These are phyloP conservation scores for Drosophila aff. DNA, from an alignment of 1,140 invertebrate species.

Conservation along the genomic window DNA sequence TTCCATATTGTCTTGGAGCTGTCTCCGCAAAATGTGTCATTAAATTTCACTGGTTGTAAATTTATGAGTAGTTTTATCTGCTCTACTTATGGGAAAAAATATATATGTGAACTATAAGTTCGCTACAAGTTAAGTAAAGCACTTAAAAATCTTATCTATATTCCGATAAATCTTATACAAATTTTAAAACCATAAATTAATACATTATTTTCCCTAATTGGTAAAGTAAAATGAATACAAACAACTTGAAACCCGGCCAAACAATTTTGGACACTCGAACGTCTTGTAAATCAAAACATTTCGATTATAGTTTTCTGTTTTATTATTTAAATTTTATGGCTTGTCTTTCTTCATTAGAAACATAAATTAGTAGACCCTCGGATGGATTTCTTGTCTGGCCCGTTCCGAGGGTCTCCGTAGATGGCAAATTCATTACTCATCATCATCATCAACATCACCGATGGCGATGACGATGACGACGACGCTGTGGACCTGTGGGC, in stretches of 20 bases:
- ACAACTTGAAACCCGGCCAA: background rate
- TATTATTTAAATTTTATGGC: slow-evolving; percentile 14
- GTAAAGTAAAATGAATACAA: background rate
- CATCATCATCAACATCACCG: slow-evolving; percentile 26
- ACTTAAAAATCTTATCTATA: slow-evolving; percentile 5
- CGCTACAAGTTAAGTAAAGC: background rate
- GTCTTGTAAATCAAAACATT: slow-evolving; percentile 27
- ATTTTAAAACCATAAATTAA: slow-evolving; percentile 1
- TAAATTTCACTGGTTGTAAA: slow-evolving; percentile 10
- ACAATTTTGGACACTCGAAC: background rate
- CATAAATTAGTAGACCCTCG: slow-evolving; percentile 23
- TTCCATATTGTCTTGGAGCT: slow-evolving; percentile 4
- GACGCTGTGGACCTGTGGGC: slow-evolving; percentile 44
- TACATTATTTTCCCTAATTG: background rate
- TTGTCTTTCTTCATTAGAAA: slow-evolving; percentile 21
- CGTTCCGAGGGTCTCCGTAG: slow-evolving; percentile 29
- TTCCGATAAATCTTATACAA: background rate
- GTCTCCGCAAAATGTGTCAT: slow-evolving; percentile 8
- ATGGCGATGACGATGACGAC: slow-evolving; percentile 49
- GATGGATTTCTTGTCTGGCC: slow-evolving; percentile 32
- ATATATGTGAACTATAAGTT: background rate
- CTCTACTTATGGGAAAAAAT: background rate
- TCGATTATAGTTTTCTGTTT: slow-evolving; percentile 8
- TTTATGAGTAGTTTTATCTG: background rate
- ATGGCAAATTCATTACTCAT: slow-evolving; percentile 43